Evolutionary conservation across 2,113 vertebrate species (phyloP).

Genomic region (Hypomesus transpacificus): DNA sequence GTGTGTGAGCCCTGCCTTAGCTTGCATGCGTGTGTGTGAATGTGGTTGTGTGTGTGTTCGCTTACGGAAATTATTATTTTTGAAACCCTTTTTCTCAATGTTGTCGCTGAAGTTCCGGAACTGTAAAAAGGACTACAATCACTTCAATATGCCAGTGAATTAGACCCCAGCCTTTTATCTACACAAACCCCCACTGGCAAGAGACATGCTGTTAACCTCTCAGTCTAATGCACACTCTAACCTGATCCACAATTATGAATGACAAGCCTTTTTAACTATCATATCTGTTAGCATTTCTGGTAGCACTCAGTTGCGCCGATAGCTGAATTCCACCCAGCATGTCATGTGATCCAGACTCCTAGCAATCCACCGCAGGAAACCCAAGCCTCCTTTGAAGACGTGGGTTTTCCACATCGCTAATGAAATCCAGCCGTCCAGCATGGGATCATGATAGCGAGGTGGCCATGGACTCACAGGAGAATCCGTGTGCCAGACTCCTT

Average conservation of each 20-base stretch:
- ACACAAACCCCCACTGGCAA: constrained; percentile 2
- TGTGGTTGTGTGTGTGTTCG: background rate
- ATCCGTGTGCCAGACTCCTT: constrained; percentile 17
- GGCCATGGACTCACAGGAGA: constrained; percentile 30
- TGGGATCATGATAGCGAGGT: constrained; percentile 38
- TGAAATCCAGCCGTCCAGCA: constrained; percentile 64
- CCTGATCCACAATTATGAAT: constrained; percentile 26
- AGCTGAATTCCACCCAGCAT: constrained; percentile 58
- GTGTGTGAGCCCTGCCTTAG: background rate
- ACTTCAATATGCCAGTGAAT: constrained; percentile 6
- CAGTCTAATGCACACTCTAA: background rate
- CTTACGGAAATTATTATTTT: constrained; percentile 1
- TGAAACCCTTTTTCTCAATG: constrained; percentile 17
- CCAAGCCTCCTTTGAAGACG: constrained; percentile 66
- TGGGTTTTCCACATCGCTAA: constrained; percentile 68
- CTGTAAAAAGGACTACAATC: constrained; percentile 5
- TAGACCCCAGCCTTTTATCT: background rate
- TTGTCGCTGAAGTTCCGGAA: constrained; percentile 5
- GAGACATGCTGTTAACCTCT: background rate
- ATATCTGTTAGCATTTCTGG: constrained; percentile 31
- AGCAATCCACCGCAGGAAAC: constrained; percentile 64
- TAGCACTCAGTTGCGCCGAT: constrained; percentile 55
- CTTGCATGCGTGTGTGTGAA: too few species aligned
- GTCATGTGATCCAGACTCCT: constrained; percentile 61
- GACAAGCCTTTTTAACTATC: constrained; percentile 30